These are phyloP conservation scores for Ictalurus punctatus DNA, from an alignment of 2,113 vertebrate genomes.

Conservation along the genomic window DNA sequence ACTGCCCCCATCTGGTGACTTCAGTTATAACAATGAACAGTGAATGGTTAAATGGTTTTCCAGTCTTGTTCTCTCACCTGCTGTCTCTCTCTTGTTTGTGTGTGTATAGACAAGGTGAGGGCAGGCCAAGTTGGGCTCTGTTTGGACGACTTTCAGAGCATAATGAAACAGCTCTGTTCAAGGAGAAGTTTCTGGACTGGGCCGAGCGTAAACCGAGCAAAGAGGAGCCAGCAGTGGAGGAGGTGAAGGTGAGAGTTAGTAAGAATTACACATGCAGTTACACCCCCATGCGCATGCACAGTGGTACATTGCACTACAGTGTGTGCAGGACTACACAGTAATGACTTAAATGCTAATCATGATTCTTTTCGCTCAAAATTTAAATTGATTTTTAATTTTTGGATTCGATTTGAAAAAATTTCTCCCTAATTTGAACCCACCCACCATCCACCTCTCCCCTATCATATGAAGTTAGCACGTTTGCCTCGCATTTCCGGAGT, in stretches of 20 bases:
- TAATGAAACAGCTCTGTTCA: slow-evolving; percentile 80
- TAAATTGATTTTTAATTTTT: not conserved
- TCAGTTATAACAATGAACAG: not conserved
- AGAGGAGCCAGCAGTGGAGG: slow-evolving; percentile 66
- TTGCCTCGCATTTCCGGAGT: too few species aligned
- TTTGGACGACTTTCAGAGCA: slow-evolving; percentile 79
- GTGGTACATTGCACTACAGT: not conserved
- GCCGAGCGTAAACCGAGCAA: slow-evolving; percentile 67
- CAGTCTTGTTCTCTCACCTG: not conserved
- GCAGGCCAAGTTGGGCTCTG: slow-evolving; percentile 75
- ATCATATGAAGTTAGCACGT: not conserved
- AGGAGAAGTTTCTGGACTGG: slow-evolving; percentile 83
- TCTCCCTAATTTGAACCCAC: not conserved
- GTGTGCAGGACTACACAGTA: not conserved
- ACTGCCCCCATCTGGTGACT: slow-evolving; percentile 35
- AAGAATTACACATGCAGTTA: not conserved
- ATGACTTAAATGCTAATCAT: not conserved
- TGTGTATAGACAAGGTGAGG: slow-evolving; percentile 68
- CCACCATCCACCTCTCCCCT: not conserved
- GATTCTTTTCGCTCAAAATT: not conserved
- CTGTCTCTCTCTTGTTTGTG: slow-evolving; percentile 25
- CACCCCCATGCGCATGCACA: not conserved
- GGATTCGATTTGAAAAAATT: not conserved
- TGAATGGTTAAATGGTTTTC: not conserved
- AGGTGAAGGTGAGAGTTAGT: slow-evolving; percentile 66